phyloP scores from a whole-genome alignment of 2,888 invertebrate genomes.

The Nudaria mundana region DNA sequence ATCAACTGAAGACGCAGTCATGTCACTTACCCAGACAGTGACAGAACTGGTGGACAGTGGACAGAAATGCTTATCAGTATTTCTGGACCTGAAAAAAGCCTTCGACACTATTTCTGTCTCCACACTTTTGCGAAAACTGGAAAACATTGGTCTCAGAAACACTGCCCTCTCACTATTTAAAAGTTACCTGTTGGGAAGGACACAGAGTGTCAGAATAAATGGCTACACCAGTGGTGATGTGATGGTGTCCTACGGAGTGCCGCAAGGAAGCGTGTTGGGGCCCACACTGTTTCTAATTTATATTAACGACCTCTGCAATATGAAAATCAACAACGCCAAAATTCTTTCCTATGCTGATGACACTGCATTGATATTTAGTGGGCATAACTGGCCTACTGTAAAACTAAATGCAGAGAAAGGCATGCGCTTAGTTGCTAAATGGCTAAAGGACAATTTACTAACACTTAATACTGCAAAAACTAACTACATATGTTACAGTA shows the following conservation, averaged over 20 bases:
- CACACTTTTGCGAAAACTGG: not conserved
- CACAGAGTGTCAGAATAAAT: constrained; percentile 1
- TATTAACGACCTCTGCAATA: constrained; percentile 3
- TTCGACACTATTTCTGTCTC: constrained; percentile 6
- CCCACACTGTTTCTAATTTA: constrained; percentile 1
- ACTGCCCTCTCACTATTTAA: not conserved
- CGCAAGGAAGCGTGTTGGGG: constrained; percentile 2
- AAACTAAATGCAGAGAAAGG: not conserved
- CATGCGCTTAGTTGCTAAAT: not conserved
- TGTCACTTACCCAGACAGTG: not conserved
- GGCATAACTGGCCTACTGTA: not conserved
- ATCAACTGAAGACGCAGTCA: no score
- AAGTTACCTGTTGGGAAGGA: not conserved
- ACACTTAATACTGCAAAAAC: not conserved
- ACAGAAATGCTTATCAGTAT: not conserved
- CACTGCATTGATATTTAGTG: constrained; percentile 1
- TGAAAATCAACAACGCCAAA: not conserved
- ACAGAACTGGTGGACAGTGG: not conserved
- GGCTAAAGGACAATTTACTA: not conserved
- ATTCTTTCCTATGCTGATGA: constrained; percentile 5
- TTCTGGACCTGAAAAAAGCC: not conserved
- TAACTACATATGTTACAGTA: not conserved
- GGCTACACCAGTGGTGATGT: not conserved
- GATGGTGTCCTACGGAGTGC: not conserved
- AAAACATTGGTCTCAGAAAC: not conserved